Conservation (phyloP, 2,888 invertebrate species). For the Callimorpha dominula region DNA sequence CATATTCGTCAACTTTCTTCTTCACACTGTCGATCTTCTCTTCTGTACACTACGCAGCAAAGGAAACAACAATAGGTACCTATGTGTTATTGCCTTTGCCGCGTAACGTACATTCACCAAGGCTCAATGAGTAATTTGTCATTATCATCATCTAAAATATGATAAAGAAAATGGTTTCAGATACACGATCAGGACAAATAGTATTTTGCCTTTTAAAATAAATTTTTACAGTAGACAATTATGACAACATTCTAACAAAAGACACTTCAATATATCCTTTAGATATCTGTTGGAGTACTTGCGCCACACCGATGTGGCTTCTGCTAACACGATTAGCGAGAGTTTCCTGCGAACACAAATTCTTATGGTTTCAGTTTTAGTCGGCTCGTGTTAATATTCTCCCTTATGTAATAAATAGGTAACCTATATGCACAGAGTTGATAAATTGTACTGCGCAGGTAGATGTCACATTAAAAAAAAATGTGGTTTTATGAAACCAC, state of each 20-base stretch:
- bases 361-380: conserved; percentile 73
- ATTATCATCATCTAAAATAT: no score
- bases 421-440: background rate
- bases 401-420: conserved; percentile 34
- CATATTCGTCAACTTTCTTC: no score
- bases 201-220: no score
- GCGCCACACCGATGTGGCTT: conserved; percentile 72
- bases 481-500: no score
- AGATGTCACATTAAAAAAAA: no score
- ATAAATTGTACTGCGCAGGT: background rate
- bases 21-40: no score
- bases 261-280: conserved; percentile 40
- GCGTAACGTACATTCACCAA: background rate
- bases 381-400: conserved; percentile 30
- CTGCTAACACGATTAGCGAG: conserved; percentile 78
- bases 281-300: conserved; percentile 44
- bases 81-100: background rate
- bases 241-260: background rate
- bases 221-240: no score
- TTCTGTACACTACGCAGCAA: no score
- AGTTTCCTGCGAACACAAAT: conserved; percentile 63
- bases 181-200: no score
- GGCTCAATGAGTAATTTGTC: background rate
- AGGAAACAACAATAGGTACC: no score
- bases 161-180: no score